Conservation (phyloP, 2,888 invertebrate genomes). For the Megalurothrips usitatus region DNA sequence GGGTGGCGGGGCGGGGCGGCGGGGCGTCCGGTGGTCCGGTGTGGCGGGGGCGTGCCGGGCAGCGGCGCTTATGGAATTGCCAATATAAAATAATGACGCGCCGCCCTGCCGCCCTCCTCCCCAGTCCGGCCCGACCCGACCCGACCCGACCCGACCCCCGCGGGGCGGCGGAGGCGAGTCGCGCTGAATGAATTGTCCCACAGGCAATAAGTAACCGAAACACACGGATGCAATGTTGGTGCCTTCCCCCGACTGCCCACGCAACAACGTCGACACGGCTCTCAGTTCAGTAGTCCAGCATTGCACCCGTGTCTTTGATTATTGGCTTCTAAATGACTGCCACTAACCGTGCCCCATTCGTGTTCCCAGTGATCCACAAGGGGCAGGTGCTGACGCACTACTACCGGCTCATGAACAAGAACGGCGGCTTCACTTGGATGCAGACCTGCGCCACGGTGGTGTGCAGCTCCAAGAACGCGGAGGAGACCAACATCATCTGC, state of each 20-base stretch:
- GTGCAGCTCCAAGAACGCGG: conserved; percentile 90
- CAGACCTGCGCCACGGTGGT: conserved; percentile 96
- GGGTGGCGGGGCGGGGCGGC: background rate
- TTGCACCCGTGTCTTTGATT: conserved; percentile 20
- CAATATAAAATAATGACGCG: conserved; percentile 20
- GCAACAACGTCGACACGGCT: too few relatives aligned
- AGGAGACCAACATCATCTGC: conserved; percentile 95
- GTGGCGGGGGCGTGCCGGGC: background rate
- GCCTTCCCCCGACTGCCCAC: too few relatives aligned
- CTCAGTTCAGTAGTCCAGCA: too few relatives aligned
- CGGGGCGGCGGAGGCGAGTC: too few relatives aligned
- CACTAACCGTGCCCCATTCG: conserved; percentile 41
- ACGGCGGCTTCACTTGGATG: conserved; percentile 93
- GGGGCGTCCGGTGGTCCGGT: background rate
- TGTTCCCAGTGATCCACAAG: conserved; percentile 82
- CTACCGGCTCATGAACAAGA: conserved; percentile 93
- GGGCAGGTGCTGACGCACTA: conserved; percentile 96
- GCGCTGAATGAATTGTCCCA: too few relatives aligned
- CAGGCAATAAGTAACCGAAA: too few relatives aligned
- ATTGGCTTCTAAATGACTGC: too few relatives aligned
- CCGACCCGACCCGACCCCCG: too few relatives aligned
- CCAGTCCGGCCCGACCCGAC: too few relatives aligned
- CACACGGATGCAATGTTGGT: too few relatives aligned
- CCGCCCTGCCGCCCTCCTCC: too few relatives aligned
- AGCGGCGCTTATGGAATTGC: background rate